These are phyloP conservation scores for Ceratosolen solmsi DNA, from an alignment of 1,140 invertebrate species.

Conservation along the genomic window DNA sequence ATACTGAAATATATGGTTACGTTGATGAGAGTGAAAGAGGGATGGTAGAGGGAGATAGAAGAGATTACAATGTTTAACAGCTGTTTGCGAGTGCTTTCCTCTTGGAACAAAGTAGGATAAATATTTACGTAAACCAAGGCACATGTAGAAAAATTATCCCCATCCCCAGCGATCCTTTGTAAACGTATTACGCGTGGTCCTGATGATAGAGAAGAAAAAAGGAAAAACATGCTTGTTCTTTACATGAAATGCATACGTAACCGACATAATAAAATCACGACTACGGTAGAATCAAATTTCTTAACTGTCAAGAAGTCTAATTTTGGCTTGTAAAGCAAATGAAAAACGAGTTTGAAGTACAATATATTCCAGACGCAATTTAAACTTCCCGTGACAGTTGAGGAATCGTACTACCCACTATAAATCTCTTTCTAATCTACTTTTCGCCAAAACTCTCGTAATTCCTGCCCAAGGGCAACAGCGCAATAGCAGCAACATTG, in stretches of 20 bases:
- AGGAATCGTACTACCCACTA: background rate
- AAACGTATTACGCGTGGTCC: background rate
- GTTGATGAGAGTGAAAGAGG: background rate
- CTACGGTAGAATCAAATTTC: background rate
- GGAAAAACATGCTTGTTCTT: background rate
- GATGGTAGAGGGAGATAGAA: background rate
- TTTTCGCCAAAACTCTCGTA: slow-evolving; percentile 13
- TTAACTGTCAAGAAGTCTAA: slow-evolving; percentile 22
- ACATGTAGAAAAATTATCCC: background rate
- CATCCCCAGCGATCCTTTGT: background rate
- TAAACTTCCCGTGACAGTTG: slow-evolving; percentile 15
- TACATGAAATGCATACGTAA: background rate
- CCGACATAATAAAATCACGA: background rate
- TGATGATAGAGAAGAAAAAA: no score
- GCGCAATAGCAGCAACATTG: background rate
- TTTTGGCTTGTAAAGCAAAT: slow-evolving; percentile 6
- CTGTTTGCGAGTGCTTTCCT: no score
- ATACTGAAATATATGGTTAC: no score
- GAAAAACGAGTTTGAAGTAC: slow-evolving; percentile 16
- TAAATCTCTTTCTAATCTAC: slow-evolving; percentile 29
- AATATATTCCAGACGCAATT: slow-evolving; percentile 17
- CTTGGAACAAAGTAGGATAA: no score
- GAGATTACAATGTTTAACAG: no score
- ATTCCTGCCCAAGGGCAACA: background rate
- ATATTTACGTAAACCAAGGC: no score